Evolutionary conservation across 2,888 invertebrate genomes (phyloP).

Genomic region (Celastrina argiolus): DNA sequence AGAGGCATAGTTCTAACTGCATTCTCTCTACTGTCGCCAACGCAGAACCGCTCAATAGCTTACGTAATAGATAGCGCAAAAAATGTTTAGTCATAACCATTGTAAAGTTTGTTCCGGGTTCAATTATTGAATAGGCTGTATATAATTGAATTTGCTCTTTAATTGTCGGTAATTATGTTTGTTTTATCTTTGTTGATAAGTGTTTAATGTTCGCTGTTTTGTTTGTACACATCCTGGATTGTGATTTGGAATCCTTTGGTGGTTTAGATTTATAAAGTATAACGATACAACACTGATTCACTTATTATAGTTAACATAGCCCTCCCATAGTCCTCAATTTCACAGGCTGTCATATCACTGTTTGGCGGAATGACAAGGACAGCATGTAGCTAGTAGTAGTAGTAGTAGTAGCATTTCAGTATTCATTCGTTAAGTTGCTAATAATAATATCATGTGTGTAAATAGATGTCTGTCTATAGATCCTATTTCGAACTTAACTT

Average conservation of each 20-base stretch:
- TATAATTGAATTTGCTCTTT: constrained; percentile 19
- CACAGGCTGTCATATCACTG: too few relatives aligned
- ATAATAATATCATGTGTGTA: too few relatives aligned
- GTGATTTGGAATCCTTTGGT: neutral
- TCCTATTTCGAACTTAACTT: too few relatives aligned
- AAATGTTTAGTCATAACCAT: constrained; percentile 29
- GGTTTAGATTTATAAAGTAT: too few relatives aligned
- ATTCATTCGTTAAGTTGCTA: too few relatives aligned
- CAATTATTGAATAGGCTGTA: constrained; percentile 27
- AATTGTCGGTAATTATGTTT: constrained; percentile 13
- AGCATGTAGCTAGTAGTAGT: too few relatives aligned
- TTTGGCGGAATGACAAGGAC: too few relatives aligned
- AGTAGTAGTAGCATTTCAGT: too few relatives aligned
- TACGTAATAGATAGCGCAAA: constrained; percentile 29
- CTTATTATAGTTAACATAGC: too few relatives aligned
- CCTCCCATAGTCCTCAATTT: too few relatives aligned
- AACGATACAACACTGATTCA: too few relatives aligned
- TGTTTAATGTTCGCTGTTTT: neutral
- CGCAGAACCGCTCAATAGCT: constrained; percentile 19
- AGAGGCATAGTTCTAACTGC: neutral
- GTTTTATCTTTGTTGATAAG: neutral
- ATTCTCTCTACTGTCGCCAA: constrained; percentile 10
- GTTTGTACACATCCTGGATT: neutral
- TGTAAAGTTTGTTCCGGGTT: constrained; percentile 34
- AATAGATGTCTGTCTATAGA: too few relatives aligned